Evolutionary conservation across 2,113 vertebrate genomes (phyloP), one percentile per base, ranked within the genome.

Genomic region (Colius striatus): DNA sequence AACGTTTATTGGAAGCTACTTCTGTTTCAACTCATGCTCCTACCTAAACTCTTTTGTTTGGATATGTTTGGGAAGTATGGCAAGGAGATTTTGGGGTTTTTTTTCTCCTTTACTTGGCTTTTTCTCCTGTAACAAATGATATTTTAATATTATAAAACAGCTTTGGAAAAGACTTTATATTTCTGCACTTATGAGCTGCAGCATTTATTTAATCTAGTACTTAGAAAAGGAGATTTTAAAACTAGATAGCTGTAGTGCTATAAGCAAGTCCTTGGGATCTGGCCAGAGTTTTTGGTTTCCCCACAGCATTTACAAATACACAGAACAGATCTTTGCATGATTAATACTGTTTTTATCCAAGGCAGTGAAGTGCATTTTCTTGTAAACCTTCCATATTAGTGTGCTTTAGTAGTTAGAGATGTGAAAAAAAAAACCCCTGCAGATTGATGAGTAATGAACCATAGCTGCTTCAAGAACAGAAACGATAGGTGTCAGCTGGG

Each of bases 261-360:
- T 43, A 70, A 89, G n/a, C 58, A 66, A 12, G 5, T 91, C 61
- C 36, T 41, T 91, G 84, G 72, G 67, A 58, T 4, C 5, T 20
- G 86, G 84, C 53, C 89, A 89, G 77, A 36, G 48, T 72, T 81
- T 48, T 63, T 87, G 63, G 11, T 92, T 95, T 91, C 67, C 70
- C 18, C n/a, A 43, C 50, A 89, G 86, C 73, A 32, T 65, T 74
- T 92, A 87, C 45, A 85, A 84, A 91, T 82, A 54, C 50, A n/a
- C 51, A 85, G 58, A 84, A 70, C 34, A 82, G n/a, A 73, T 79
- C n/a, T 89, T 73, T 82, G 60, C 13, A 10, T 87, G 74, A 79
- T 94, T 85, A 73, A 83, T 79, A 76, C 62, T 76, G 67, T 38
- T 80, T 94, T 90, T 83, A 85, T 92, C 75, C 25, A 73, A 88